A percentile compares a stretch with the other conserved stretches of the same genome.
Conservation (phyloP, 1,140 invertebrate genomes). For the Aphis craccivora region DNA sequence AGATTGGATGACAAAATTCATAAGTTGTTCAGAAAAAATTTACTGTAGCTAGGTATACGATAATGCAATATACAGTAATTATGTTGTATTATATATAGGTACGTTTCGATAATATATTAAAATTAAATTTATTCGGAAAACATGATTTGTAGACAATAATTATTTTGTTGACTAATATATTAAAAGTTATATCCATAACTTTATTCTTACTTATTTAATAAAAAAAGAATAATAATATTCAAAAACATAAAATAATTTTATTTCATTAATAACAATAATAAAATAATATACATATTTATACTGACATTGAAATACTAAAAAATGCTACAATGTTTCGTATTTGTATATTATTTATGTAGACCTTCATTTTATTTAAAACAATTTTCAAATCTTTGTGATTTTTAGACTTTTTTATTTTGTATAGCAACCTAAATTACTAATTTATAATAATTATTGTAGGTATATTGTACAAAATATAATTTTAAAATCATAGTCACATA, state of each 20-base stretch:
- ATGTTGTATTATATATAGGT: neutral
- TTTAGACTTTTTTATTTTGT: neutral
- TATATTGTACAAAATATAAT: neutral
- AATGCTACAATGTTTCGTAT: neutral
- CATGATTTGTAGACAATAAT: neutral
- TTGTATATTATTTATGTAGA: neutral
- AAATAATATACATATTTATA: neutral
- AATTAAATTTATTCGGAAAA: neutral
- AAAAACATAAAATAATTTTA: neutral
- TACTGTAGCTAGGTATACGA: neutral
- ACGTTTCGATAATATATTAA: neutral
- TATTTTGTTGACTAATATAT: neutral
- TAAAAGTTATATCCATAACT: neutral
- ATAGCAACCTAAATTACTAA: neutral
- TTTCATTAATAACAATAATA: neutral
- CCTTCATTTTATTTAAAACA: neutral
- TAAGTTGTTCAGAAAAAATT: neutral
- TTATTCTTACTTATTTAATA: neutral
- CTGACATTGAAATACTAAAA: neutral
- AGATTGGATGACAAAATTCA: neutral
- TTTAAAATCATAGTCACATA: neutral
- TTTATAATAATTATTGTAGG: neutral
- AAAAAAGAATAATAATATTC: neutral
- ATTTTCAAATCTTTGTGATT: neutral
- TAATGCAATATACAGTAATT: too few relatives aligned